Evolutionary conservation across 1,140 invertebrate species (phyloP).

Genomic region (Pseudomyrmex gracilis): DNA sequence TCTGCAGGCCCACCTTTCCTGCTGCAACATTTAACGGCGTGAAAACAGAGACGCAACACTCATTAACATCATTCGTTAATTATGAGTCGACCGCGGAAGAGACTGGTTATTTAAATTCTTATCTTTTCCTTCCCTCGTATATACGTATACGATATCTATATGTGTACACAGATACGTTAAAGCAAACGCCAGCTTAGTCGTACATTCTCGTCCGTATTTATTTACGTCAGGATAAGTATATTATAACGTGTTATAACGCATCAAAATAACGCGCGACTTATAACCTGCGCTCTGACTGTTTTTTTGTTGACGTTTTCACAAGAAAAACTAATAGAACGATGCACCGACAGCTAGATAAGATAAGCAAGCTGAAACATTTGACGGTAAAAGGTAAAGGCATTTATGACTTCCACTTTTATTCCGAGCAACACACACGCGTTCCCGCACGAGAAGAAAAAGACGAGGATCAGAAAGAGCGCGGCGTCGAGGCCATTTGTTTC

Average conservation of each 20-base stretch:
- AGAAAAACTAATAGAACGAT: too few species aligned
- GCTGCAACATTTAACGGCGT: conserved; percentile 28
- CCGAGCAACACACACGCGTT: not conserved
- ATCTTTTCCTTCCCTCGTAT: not conserved
- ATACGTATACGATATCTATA: too few species aligned
- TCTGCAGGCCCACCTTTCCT: not conserved
- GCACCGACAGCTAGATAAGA: too few species aligned
- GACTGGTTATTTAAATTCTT: conserved; percentile 49
- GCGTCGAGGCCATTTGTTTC: conserved; percentile 77
- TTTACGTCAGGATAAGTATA: too few species aligned
- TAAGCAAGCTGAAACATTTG: too few species aligned
- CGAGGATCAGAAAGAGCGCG: conserved; percentile 37
- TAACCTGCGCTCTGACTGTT: too few species aligned
- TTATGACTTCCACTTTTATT: not conserved
- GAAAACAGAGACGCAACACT: conserved; percentile 35
- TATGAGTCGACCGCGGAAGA: not conserved
- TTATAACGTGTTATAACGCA: too few species aligned
- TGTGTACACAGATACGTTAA: not conserved
- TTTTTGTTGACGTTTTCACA: too few species aligned
- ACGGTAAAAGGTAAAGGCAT: not conserved
- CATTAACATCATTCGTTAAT: conserved; percentile 48
- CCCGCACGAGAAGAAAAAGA: conserved; percentile 37
- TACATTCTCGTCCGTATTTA: not conserved
- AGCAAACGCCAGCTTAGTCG: not conserved
- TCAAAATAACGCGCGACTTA: too few species aligned